phyloP scores from a whole-genome alignment of 2,888 invertebrate genomes.

The Notocelia uddmanniana region DNA sequence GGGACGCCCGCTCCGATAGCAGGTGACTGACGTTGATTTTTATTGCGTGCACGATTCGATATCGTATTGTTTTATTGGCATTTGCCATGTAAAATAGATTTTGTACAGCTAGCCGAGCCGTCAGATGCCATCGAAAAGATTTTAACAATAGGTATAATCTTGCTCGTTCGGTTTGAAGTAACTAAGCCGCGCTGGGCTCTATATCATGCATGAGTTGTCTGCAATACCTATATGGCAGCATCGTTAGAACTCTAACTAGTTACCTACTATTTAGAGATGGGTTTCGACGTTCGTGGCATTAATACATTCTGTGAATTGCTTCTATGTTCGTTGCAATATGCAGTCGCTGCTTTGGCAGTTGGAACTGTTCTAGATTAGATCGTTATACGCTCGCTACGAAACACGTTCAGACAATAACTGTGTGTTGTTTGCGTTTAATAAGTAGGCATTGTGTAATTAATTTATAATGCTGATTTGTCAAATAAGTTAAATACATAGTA shows the following conservation, averaged over 20 bases:
- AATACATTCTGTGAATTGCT: conserved; percentile 29
- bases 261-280: conserved; percentile 32
- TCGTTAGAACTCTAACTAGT: conserved; percentile 25
- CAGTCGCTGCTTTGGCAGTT: conserved; percentile 3
- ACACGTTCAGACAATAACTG: background rate
- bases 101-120: conserved; percentile 59
- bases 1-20: conserved; percentile 71
- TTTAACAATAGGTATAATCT: conserved; percentile 33
- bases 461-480: too few relatives aligned
- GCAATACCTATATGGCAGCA: conserved; percentile 14
- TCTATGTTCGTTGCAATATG: conserved; percentile 16
- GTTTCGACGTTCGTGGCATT: conserved; percentile 18
- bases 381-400: background rate
- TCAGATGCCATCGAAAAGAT: conserved; percentile 32
- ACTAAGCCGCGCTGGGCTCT: conserved; percentile 32
- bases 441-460: too few relatives aligned
- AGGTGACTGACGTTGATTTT: conserved; percentile 79
- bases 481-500: too few relatives aligned
- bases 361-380: background rate
- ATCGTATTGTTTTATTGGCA: conserved; percentile 78
- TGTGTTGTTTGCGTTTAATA: background rate
- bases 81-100: conserved; percentile 68
- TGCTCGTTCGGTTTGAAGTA: conserved; percentile 13
- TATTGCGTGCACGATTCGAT: conserved; percentile 73
- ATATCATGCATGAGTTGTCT: conserved; percentile 26